phyloP scores from a whole-genome alignment of 1,140 invertebrate genomes.

The Liolophura sinensis region DNA sequence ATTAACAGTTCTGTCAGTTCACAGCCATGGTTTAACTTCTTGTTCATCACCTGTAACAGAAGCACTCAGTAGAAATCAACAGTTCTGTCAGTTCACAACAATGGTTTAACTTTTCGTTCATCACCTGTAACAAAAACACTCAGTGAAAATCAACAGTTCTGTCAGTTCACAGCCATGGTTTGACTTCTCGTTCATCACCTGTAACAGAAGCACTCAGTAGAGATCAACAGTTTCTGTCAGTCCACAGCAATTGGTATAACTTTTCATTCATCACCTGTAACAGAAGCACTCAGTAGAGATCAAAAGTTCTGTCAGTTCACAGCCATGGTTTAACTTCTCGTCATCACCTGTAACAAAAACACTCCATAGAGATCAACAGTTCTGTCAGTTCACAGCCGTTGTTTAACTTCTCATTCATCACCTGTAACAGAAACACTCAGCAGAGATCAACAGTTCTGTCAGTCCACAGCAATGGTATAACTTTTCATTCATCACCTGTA shows the following conservation, averaged over 20 bases:
- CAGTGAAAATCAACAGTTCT: not conserved
- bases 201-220: not conserved
- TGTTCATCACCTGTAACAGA: not conserved
- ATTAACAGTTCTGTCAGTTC: not conserved
- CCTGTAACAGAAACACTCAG: not conserved
- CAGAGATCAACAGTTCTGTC: constrained; percentile 74
- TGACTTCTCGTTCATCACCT: no score
- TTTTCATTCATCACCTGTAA: constrained; percentile 91
- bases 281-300: constrained; percentile 43
- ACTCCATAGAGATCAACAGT: no score
- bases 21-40: not conserved
- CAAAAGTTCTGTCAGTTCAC: constrained; percentile 85
- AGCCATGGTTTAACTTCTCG: constrained; percentile 90
- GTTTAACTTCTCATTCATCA: no score
- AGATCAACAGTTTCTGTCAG: constrained; percentile 76
- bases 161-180: not conserved
- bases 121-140: constrained; percentile 67
- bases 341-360: constrained; percentile 78
- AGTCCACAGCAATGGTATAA: constrained; percentile 90
- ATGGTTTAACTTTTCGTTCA: constrained; percentile 93
- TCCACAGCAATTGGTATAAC: constrained; percentile 88
- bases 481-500: constrained; percentile 91
- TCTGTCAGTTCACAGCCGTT: not conserved
- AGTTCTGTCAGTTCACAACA: constrained; percentile 89
- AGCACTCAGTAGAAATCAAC: constrained; percentile 59